A percentile compares a stretch with the other conserved stretches of the same genome.
These are phyloP conservation scores for Percopsis transmontana DNA, from an alignment of 2,113 vertebrate species.

Conservation along the genomic window DNA sequence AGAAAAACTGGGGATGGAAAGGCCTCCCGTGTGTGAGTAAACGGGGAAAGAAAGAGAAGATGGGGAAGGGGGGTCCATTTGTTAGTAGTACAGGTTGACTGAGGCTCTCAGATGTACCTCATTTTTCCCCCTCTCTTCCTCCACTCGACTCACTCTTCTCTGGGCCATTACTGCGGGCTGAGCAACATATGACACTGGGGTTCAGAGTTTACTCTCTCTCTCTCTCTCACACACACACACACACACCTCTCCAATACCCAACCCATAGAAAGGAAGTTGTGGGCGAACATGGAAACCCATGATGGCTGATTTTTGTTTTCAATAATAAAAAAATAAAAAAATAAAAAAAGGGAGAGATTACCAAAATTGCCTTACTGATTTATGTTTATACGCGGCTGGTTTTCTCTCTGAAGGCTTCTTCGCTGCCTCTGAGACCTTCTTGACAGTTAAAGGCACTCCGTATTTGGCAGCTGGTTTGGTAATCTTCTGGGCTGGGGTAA, in stretches of 20 bases:
- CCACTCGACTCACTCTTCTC: conserved; percentile 86
- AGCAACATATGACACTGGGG: conserved; percentile 83
- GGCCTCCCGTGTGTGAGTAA: conserved; percentile 5
- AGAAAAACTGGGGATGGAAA: conserved; percentile 11
- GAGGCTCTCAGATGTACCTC: conserved; percentile 82
- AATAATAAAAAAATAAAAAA: background rate
- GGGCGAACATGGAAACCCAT: too few relatives aligned
- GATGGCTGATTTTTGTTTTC: background rate
- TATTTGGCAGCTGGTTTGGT: conserved; percentile 97
- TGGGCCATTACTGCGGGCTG: conserved; percentile 80
- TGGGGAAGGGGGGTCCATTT: background rate
- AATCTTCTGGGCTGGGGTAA: conserved; percentile 86
- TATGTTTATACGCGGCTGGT: conserved; percentile 76
- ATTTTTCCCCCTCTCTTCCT: conserved; percentile 88
- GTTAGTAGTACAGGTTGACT: conserved; percentile 11
- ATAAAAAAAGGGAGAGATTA: background rate
- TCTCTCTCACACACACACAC: conserved; percentile 26
- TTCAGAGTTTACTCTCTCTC: conserved; percentile 82
- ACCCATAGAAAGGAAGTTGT: too few relatives aligned
- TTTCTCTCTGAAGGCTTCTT: conserved; percentile 85
- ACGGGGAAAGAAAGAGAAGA: conserved; percentile 12
- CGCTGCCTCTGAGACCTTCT: conserved; percentile 78
- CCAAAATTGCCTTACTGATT: conserved; percentile 76
- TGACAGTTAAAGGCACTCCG: conserved; percentile 90
- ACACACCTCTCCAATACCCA: background rate